These are phyloP conservation scores for Eulemur albifrons DNA, from an alignment of 2,797 vertebrate species.

Conservation along the genomic window DNA sequence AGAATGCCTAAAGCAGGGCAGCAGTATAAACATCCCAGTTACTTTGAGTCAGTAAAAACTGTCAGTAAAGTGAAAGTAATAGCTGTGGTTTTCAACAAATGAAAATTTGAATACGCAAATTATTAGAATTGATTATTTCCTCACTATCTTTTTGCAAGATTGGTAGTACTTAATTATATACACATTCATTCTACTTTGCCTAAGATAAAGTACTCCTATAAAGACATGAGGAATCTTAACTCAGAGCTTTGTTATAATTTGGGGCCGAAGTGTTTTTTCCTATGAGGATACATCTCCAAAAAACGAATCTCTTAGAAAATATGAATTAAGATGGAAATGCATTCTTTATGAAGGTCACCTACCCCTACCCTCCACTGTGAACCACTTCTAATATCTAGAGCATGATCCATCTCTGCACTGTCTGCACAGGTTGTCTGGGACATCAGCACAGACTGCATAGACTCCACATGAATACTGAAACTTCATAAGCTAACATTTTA, in stretches of 20 bases:
- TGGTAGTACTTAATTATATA: not conserved
- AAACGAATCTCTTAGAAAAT: not conserved
- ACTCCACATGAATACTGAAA: not conserved
- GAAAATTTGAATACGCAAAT: not conserved
- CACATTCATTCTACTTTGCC: not conserved
- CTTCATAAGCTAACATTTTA: not conserved
- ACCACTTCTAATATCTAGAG: not conserved
- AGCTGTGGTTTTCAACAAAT: not conserved
- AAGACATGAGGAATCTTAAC: not conserved
- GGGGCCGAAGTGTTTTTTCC: not conserved
- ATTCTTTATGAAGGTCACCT: not conserved
- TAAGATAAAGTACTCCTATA: not conserved
- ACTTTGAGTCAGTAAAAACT: not conserved
- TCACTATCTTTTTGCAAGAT: not conserved
- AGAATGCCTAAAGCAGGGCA: not conserved
- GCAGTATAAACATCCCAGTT: not conserved
- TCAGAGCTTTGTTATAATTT: not conserved
- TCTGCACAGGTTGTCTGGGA: not conserved
- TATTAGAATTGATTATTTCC: not conserved
- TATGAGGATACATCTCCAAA: not conserved
- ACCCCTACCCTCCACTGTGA: not conserved
- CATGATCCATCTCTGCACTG: not conserved
- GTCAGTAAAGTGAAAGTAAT: not conserved
- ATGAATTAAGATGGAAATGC: not conserved
- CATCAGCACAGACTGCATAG: not conserved